Percentiles rank a stretch among this genome's conserved stretches.
phyloP scores from a whole-genome alignment of 2,888 invertebrate species.

The Orthosia incerta region DNA sequence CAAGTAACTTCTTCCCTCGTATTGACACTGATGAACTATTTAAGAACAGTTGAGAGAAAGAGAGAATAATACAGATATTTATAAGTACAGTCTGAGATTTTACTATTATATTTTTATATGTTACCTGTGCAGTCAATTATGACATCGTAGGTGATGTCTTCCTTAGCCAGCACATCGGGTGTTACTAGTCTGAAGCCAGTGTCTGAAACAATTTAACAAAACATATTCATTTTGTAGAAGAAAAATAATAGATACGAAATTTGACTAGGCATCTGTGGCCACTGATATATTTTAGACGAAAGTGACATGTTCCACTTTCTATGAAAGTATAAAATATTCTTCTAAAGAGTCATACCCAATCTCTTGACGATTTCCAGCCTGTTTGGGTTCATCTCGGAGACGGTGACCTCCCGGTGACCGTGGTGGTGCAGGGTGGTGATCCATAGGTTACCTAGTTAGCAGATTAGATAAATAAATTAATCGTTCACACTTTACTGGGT shows the following conservation, averaged over 20 bases:
- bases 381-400: slow-evolving; percentile 92
- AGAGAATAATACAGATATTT: too few species aligned
- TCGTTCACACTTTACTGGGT: too few species aligned
- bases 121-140: slow-evolving; percentile 94
- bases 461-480: background rate
- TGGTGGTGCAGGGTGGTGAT: slow-evolving; percentile 92
- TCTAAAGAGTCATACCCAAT: slow-evolving; percentile 81
- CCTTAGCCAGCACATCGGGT: slow-evolving; percentile 90
- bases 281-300: too few species aligned
- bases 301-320: too few species aligned
- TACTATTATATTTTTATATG: too few species aligned
- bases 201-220: slow-evolving; percentile 82
- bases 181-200: slow-evolving; percentile 91
- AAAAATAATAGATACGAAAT: too few species aligned
- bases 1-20: too few species aligned
- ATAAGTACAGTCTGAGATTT: too few species aligned
- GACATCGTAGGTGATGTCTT: slow-evolving; percentile 90
- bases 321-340: background rate
- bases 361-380: slow-evolving; percentile 88
- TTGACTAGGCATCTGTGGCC: too few species aligned
- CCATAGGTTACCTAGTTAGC: slow-evolving; percentile 91
- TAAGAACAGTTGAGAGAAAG: too few species aligned
- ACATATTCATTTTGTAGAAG: background rate
- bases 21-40: too few species aligned
- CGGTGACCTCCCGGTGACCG: slow-evolving; percentile 93